phyloP scores from a whole-genome alignment of 2,888 invertebrate species.

The Ecdyonurus torrentis region DNA sequence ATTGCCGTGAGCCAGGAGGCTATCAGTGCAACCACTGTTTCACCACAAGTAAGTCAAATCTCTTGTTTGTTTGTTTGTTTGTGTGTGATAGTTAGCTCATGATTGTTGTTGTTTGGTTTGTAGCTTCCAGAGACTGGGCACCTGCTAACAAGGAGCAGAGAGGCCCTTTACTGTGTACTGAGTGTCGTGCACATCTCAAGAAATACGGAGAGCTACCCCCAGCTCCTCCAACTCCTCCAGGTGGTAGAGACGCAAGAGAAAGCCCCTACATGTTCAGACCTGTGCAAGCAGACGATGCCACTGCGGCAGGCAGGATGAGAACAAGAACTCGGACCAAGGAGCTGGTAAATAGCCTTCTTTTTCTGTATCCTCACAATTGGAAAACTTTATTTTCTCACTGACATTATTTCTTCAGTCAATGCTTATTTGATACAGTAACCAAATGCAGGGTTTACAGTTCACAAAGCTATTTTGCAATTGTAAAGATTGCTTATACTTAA shows the following conservation, averaged over 20 bases:
- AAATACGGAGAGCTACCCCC: constrained; percentile 58
- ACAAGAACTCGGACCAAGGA: constrained; percentile 72
- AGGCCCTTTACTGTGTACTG: constrained; percentile 47
- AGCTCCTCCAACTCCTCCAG: constrained; percentile 25
- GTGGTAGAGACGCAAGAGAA: constrained; percentile 20
- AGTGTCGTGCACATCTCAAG: constrained; percentile 57
- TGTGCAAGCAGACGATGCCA: constrained; percentile 25
- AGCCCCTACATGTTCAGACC: constrained; percentile 33
- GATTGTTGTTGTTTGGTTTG: constrained; percentile 12
- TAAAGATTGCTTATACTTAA: too few relatives aligned
- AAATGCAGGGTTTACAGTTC: too few relatives aligned
- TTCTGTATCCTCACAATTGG: not conserved
- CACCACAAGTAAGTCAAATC: constrained; percentile 40
- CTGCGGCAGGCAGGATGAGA: constrained; percentile 54
- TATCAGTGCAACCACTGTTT: constrained; percentile 59
- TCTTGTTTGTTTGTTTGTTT: constrained; percentile 1
- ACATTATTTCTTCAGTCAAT: not conserved
- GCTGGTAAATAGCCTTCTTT: constrained; percentile 29
- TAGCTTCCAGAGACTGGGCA: constrained; percentile 54
- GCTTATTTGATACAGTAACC: too few relatives aligned
- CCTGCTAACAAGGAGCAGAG: constrained; percentile 47
- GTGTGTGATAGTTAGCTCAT: not conserved
- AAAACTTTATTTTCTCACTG: not conserved
- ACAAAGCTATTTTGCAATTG: too few relatives aligned
- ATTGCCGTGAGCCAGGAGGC: constrained; percentile 63